Evolutionary conservation across 2,797 vertebrate genomes (phyloP).

Genomic region (Phataginus tricuspis): DNA sequence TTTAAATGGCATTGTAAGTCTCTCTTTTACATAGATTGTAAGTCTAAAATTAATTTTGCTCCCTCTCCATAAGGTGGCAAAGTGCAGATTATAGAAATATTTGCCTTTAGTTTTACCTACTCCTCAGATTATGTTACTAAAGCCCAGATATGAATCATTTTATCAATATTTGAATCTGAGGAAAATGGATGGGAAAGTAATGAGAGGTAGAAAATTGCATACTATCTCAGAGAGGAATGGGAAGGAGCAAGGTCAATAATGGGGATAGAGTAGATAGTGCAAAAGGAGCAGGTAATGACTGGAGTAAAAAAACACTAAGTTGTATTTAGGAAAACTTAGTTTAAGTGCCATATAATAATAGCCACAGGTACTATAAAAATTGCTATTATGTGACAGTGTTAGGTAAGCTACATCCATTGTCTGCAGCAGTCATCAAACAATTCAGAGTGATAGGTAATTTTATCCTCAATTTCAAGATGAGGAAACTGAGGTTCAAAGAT

Average conservation of each 20-base stretch:
- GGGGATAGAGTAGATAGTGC: neutral
- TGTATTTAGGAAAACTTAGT: neutral
- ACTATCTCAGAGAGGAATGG: neutral
- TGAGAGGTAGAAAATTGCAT: neutral
- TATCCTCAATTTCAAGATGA: neutral
- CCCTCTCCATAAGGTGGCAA: neutral
- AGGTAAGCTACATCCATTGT: neutral
- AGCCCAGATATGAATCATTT: neutral
- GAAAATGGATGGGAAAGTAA: neutral
- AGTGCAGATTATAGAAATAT: neutral
- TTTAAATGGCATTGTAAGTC: neutral
- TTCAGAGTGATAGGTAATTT: neutral
- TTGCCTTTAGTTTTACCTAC: neutral
- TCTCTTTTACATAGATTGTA: neutral
- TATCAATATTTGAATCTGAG: neutral
- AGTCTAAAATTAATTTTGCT: neutral
- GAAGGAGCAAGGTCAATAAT: neutral
- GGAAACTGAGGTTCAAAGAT: too few species aligned
- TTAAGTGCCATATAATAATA: neutral
- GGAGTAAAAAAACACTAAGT: neutral
- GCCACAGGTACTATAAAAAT: neutral
- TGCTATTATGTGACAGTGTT: neutral
- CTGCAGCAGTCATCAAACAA: neutral
- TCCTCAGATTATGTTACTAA: neutral
- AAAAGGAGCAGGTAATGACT: neutral